These are phyloP conservation scores for Eleginops maclovinus DNA, from an alignment of 2,113 vertebrate species.

Conservation along the genomic window DNA sequence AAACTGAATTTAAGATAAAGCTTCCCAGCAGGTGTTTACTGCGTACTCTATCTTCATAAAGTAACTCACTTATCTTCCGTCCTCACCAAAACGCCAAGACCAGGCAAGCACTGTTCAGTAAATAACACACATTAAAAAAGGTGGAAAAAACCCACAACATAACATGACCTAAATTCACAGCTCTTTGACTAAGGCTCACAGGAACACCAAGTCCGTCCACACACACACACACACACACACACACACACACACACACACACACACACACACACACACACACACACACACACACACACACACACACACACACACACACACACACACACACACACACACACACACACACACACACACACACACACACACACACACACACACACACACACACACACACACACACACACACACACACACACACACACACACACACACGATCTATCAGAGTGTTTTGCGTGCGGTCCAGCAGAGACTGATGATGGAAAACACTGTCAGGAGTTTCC, in stretches of 20 bases:
- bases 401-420: too few relatives aligned
- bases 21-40: conserved; percentile 16
- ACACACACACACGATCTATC: too few relatives aligned
- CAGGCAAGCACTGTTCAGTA: not conserved
- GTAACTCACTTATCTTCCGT: not conserved
- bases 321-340: conserved; percentile 13
- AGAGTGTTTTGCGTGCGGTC: conserved; percentile 36
- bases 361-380: conserved; percentile 20
- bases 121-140: conserved; percentile 16
- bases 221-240: conserved; percentile 19
- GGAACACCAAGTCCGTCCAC: conserved; percentile 23
- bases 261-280: conserved; percentile 19
- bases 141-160: not conserved
- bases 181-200: conserved; percentile 18
- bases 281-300: conserved; percentile 19
- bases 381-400: conserved; percentile 8
- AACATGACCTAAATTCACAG: conserved; percentile 44
- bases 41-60: not conserved
- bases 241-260: conserved; percentile 16
- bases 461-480: conserved; percentile 36
- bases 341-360: conserved; percentile 18
- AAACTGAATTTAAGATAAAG: not conserved
- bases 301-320: conserved; percentile 9
- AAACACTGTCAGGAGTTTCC: conserved; percentile 50
- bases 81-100: conserved; percentile 10